Conservation (phyloP, 2,113 vertebrate species). For the Ageneiosus marmoratus region DNA sequence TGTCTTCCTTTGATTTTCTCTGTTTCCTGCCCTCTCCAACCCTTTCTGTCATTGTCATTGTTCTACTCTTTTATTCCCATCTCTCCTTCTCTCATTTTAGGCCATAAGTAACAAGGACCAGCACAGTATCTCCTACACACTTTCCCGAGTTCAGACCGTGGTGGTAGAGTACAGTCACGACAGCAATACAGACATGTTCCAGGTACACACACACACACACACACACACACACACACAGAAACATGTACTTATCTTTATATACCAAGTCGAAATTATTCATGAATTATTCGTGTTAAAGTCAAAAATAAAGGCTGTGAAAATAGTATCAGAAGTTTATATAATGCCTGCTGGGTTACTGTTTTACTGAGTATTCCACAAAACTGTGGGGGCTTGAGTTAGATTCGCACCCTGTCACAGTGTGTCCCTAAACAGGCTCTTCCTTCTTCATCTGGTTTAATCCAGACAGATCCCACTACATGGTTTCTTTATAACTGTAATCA, state of each 20-base stretch:
- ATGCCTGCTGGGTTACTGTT: neutral
- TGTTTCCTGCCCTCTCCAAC: neutral
- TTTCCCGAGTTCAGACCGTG: slow-evolving; percentile 95
- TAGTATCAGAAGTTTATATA: neutral
- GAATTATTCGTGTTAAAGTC: neutral
- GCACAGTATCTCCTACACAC: slow-evolving; percentile 97
- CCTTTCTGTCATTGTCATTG: slow-evolving; percentile 2
- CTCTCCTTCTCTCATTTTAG: slow-evolving; percentile 57
- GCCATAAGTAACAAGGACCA: slow-evolving; percentile 99
- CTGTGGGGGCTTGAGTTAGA: neutral
- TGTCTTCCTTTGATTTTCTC: neutral
- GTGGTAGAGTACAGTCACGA: slow-evolving; percentile 98
- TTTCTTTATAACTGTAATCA: neutral
- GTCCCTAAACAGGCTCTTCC: neutral
- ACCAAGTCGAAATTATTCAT: neutral
- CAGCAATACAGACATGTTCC: slow-evolving; percentile 97
- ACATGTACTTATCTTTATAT: too few species aligned
- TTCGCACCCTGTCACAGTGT: neutral
- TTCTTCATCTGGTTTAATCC: neutral
- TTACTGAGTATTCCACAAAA: neutral
- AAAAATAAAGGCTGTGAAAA: neutral
- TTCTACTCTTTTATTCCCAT: neutral
- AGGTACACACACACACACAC: slow-evolving; percentile 60
- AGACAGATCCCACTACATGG: neutral
- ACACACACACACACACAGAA: neutral